phyloP scores from a whole-genome alignment of 2,888 invertebrate species.

The Camponotus fellah region DNA sequence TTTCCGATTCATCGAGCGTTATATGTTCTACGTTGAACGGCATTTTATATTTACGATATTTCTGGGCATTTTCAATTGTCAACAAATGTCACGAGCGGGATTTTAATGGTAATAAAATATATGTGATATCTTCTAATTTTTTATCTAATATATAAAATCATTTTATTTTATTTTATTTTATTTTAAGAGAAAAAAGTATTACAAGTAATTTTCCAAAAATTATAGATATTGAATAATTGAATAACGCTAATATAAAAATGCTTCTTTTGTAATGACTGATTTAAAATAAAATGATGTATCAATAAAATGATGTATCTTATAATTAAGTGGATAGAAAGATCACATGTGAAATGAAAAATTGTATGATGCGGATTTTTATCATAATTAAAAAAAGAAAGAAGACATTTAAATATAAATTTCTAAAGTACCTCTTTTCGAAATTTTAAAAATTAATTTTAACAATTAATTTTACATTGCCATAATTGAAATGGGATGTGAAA shows the following conservation, averaged over 20 bases:
- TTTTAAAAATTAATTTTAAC: background rate
- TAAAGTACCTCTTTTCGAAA: background rate
- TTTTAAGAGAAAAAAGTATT: background rate
- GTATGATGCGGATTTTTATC: background rate
- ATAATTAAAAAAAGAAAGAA: background rate
- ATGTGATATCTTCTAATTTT: background rate
- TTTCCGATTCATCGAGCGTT: background rate
- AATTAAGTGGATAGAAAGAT: background rate
- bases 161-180: background rate
- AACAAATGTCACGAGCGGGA: background rate
- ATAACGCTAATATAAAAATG: background rate
- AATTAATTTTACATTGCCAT: background rate
- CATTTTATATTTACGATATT: background rate
- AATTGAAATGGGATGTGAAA: background rate
- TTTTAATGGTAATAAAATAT: background rate
- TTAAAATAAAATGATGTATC: background rate
- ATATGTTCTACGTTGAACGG: background rate
- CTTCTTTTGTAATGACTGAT: background rate
- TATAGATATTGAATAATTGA: background rate
- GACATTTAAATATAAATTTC: background rate
- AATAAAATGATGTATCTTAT: no score
- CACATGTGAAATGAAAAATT: background rate
- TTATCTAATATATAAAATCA: background rate
- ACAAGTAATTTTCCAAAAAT: background rate
- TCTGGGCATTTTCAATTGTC: constrained; percentile 17